phyloP scores from a whole-genome alignment of 2,888 invertebrate species.

The Leptopilina myrica region DNA sequence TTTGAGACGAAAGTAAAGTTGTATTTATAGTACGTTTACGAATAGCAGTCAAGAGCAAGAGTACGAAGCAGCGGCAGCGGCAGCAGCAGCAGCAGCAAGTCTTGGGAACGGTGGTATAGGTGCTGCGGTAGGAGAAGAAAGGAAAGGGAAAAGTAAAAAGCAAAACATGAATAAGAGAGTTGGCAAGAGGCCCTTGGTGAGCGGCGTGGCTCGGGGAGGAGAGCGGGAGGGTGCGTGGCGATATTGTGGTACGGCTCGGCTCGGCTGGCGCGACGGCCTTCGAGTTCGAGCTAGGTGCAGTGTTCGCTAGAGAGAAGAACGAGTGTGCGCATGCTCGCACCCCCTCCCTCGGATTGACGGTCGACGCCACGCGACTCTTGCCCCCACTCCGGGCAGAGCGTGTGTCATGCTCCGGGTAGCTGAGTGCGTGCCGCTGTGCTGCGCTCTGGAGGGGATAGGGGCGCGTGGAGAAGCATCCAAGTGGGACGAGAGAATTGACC shows the following conservation, averaged over 20 bases:
- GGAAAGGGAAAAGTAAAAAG: constrained; percentile 33
- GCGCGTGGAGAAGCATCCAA: constrained; percentile 66
- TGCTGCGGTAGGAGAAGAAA: constrained; percentile 22
- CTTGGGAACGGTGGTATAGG: neutral
- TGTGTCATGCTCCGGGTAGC: constrained; percentile 73
- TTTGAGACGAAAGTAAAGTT: constrained; percentile 13
- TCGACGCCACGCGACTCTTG: constrained; percentile 73
- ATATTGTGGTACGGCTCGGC: neutral
- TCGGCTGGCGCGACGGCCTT: constrained; percentile 7
- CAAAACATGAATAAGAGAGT: constrained; percentile 24
- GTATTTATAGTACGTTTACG: constrained; percentile 28
- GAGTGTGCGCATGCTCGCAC: constrained; percentile 47
- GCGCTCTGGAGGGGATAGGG: constrained; percentile 65
- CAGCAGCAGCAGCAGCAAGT: neutral
- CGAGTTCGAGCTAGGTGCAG: constrained; percentile 8
- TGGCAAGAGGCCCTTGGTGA: constrained; percentile 14
- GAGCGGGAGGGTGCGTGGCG: constrained; percentile 3
- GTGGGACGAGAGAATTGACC: constrained; percentile 54
- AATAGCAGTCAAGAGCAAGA: constrained; percentile 22
- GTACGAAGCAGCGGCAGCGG: constrained; percentile 4
- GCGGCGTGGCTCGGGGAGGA: neutral
- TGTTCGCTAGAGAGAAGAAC: neutral
- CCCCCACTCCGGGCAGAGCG: constrained; percentile 68
- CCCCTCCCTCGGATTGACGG: constrained; percentile 21
- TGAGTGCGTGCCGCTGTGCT: constrained; percentile 68